Conservation (phyloP, 2,888 invertebrate genomes). For the Drosophila falleni region DNA sequence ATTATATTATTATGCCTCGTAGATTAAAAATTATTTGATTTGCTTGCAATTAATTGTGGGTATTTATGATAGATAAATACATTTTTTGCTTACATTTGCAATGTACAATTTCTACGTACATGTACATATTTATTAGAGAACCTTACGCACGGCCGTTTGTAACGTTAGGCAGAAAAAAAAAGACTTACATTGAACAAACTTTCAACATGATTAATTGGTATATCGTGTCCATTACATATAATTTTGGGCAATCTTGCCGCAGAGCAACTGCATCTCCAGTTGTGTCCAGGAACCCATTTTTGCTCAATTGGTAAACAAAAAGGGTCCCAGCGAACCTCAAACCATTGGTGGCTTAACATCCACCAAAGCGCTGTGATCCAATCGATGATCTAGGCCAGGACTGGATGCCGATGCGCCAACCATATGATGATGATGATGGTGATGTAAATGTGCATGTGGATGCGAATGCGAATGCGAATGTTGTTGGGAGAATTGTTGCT, state of each 20-base stretch:
- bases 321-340: slow-evolving; percentile 90
- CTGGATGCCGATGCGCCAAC: slow-evolving; percentile 86
- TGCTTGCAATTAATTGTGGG: slow-evolving; percentile 24
- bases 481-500: slow-evolving; percentile 62
- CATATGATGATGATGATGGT: slow-evolving; percentile 83
- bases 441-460: slow-evolving; percentile 80
- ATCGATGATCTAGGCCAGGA: slow-evolving; percentile 87
- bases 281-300: slow-evolving; percentile 59
- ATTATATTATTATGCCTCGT: slow-evolving; percentile 2
- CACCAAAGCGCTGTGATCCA: slow-evolving; percentile 86
- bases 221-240: neutral
- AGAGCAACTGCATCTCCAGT: slow-evolving; percentile 15
- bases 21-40: slow-evolving; percentile 3
- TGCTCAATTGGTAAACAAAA: slow-evolving; percentile 83
- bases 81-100: neutral
- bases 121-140: slow-evolving; percentile 15
- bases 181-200: slow-evolving; percentile 8
- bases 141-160: neutral
- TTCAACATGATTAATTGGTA: neutral
- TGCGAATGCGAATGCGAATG: slow-evolving; percentile 78
- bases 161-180: neutral
- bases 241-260: slow-evolving; percentile 12
- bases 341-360: slow-evolving; percentile 90
- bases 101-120: slow-evolving; percentile 35
- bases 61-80: slow-evolving; percentile 11